Conservation (phyloP, 2,113 vertebrate species). For the Gorsachius goisagi region DNA sequence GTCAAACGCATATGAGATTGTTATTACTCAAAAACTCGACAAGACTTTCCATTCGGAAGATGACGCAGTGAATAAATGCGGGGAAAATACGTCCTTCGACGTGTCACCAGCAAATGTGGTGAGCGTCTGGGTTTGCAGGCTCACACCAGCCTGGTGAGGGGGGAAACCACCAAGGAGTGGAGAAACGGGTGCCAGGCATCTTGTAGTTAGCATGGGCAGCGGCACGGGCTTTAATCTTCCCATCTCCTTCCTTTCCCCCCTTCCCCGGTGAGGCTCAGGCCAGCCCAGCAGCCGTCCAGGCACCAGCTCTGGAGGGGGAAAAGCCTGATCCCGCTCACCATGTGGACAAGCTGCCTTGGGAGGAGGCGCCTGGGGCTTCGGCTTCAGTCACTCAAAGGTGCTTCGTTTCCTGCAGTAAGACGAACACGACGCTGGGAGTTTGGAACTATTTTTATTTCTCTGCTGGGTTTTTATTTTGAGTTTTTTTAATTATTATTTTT, state of each 20-base stretch:
- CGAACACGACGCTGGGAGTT: not conserved
- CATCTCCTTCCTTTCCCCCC: not conserved
- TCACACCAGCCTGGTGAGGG: not conserved
- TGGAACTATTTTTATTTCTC: not conserved
- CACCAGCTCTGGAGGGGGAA: not conserved
- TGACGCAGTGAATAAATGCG: not conserved
- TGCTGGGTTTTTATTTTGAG: not conserved
- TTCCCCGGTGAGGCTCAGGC: not conserved
- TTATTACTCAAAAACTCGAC: not conserved
- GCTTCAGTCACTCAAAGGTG: not conserved
- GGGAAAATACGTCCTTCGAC: fast-evolving
- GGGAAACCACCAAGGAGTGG: fast-evolving
- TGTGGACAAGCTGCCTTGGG: not conserved
- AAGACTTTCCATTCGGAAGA: not conserved
- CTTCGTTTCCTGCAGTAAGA: not conserved
- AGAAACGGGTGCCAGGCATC: not conserved
- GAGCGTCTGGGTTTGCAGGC: not conserved
- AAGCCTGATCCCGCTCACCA: not conserved
- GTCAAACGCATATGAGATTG: slow-evolving; percentile 17
- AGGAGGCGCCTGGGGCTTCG: not conserved
- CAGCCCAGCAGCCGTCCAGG: not conserved
- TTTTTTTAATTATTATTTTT: no score
- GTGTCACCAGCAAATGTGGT: not conserved
- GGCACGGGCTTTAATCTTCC: not conserved
- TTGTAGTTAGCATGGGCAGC: not conserved